Base-by-base conservation (phyloP, 2,888 invertebrate genomes). In the Nephrotoma flavescens region DNA sequence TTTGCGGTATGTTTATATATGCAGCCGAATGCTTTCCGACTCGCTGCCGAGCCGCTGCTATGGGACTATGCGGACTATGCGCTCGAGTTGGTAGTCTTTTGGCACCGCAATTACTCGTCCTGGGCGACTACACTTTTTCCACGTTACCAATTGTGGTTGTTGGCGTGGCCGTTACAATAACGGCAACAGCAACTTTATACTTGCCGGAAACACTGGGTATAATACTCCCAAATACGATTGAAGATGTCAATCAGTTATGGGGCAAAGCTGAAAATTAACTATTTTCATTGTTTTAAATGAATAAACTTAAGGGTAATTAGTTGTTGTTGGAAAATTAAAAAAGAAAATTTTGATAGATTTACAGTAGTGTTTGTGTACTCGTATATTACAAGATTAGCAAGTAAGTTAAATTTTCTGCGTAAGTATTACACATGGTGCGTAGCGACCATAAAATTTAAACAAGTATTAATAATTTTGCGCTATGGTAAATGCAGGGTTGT, bases 41-140 rank as follows among this genome's bases (percentile, higher is more conserved):
- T 0, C 89, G 91, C 86, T 89, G 90, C 83, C 90, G 92, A 52
- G 91, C 90, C 7, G 89, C 90, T 52, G 91, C 90, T 85, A 88
- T 92, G 52, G 93, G 93, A 42, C 88, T 92, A 9, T 93, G 93
- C 89, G 91, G 92, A 1, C 91, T 92, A 88, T 91, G 92, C 88
- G 92, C 92, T 4, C 90, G 92, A 87, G 89, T 92, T 12, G 93
- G 93, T 0, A 92, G 92, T 86, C 90, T 93, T 47, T 89, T 92
- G 31, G 92, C 92, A 31, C 92, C 92, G 11, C 91, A 92, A 88
- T 88, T 91, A 71, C 88, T 91, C 88, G 88, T 89, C 44, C 87
- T 90, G 19, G 42, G 86, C n/a, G 86, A 86, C 45, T 86, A 47
- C 15, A 47, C 88, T 88, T 0, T 86, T 45, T 19, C 86, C n/a